Percentiles rank a stretch among this genome's conserved stretches.
These are phyloP conservation scores for Cerastis leucographa DNA, from an alignment of 2,888 invertebrate genomes.

Conservation along the genomic window DNA sequence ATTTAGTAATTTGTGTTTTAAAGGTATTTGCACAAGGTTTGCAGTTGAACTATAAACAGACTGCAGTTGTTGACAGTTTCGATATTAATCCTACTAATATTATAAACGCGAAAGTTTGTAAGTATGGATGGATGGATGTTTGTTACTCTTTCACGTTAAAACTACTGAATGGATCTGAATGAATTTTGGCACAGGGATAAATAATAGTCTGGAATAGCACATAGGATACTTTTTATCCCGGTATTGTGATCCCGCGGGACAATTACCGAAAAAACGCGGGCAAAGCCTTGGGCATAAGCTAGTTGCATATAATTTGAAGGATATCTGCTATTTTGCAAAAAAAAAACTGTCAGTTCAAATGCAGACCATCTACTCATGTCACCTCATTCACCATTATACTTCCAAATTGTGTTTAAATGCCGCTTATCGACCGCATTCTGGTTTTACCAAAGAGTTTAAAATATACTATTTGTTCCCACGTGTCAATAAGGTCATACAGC, in stretches of 20 bases:
- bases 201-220: no score
- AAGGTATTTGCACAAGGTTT: neutral
- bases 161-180: no score
- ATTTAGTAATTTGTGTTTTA: conserved; percentile 4
- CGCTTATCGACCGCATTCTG: neutral
- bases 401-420: no score
- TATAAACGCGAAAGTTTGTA: no score
- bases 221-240: no score
- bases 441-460: neutral
- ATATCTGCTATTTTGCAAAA: neutral
- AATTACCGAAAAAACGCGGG: no score
- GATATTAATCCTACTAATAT: no score
- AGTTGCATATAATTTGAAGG: neutral
- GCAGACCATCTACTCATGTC: neutral
- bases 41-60: neutral
- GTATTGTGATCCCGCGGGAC: no score
- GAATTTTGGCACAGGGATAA: no score
- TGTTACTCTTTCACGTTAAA: no score
- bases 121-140: no score
- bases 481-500: neutral
- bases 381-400: neutral
- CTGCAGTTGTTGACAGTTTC: neutral
- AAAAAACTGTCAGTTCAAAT: neutral
- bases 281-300: no score
- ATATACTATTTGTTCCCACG: neutral